These are phyloP conservation scores for Brachylomia viminalis DNA, from an alignment of 2,888 invertebrate species.

Conservation along the genomic window DNA sequence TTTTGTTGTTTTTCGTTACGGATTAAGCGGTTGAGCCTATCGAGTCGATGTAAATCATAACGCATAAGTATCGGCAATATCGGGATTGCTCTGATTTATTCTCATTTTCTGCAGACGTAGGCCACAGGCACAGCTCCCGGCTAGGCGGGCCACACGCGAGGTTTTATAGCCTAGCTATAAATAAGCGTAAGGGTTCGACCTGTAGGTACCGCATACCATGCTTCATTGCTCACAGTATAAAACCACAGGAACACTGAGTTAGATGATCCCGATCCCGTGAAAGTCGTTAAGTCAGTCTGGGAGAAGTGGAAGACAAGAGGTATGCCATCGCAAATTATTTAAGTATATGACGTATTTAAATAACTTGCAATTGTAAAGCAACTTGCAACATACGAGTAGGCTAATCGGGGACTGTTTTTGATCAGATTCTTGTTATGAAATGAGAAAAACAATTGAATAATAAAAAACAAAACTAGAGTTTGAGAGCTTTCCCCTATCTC, in stretches of 20 bases:
- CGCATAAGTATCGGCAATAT: constrained; percentile 10
- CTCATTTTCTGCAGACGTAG: constrained; percentile 26
- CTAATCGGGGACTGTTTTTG: background rate
- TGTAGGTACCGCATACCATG: constrained; percentile 18
- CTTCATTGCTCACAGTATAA: constrained; percentile 25
- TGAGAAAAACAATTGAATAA: background rate
- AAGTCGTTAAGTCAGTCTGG: constrained; percentile 23
- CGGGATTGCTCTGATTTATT: constrained; percentile 45
- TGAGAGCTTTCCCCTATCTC: constrained; percentile 15
- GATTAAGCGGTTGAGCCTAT: background rate
- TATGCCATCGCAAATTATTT: background rate
- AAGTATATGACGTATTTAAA: background rate
- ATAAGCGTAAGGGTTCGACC: constrained; percentile 38
- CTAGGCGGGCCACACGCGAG: constrained; percentile 51
- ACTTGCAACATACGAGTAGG: background rate
- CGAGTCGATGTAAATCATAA: background rate
- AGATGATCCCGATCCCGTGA: constrained; percentile 7
- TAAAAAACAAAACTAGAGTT: background rate
- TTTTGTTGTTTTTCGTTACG: background rate
- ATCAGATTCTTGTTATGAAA: background rate
- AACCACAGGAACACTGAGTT: constrained; percentile 14
- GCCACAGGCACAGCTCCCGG: constrained; percentile 17
- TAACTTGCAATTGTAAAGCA: background rate
- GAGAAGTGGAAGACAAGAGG: background rate
- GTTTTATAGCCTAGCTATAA: constrained; percentile 51